phyloP scores from a whole-genome alignment of 92 coral and sea anemone species.

The Zoanthus sociatus region DNA sequence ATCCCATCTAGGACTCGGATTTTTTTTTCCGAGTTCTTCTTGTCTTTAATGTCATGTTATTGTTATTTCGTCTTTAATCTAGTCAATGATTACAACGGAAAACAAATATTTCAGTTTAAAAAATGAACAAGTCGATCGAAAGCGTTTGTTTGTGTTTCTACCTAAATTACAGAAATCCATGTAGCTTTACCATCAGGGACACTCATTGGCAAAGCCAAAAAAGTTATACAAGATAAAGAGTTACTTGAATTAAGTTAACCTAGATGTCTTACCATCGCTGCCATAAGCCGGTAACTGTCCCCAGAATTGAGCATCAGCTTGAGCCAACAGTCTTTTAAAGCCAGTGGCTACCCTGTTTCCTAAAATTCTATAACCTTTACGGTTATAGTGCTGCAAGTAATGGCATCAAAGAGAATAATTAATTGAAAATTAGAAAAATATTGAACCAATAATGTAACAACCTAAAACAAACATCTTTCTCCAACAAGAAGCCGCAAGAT shows the following conservation, averaged over 20 bases:
- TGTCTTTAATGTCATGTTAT: too few species aligned
- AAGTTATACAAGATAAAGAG: background rate
- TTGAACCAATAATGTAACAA: background rate
- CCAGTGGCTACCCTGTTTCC: constrained; percentile 77
- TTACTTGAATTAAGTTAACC: background rate
- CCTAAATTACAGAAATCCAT: background rate
- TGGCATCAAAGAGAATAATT: background rate
- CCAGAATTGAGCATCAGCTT: constrained; percentile 47
- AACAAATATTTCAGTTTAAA: too few species aligned
- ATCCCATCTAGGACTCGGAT: too few species aligned
- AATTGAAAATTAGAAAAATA: background rate
- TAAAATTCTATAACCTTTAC: constrained; percentile 66
- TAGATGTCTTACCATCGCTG: background rate
- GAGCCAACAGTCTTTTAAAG: constrained; percentile 61
- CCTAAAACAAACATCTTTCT: too few species aligned
- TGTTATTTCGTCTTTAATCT: too few species aligned
- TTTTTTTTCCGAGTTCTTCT: too few species aligned
- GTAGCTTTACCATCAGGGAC: background rate
- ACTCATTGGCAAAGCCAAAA: background rate
- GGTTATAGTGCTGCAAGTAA: constrained; percentile 74
- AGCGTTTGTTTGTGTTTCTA: too few species aligned
- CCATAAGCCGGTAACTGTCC: constrained; percentile 3
- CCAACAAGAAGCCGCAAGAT: too few species aligned
- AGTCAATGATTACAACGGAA: too few species aligned
- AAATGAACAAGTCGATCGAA: too few species aligned